Conservation (phyloP, 2,888 invertebrate species). For the Chymomyza amoena region DNA sequence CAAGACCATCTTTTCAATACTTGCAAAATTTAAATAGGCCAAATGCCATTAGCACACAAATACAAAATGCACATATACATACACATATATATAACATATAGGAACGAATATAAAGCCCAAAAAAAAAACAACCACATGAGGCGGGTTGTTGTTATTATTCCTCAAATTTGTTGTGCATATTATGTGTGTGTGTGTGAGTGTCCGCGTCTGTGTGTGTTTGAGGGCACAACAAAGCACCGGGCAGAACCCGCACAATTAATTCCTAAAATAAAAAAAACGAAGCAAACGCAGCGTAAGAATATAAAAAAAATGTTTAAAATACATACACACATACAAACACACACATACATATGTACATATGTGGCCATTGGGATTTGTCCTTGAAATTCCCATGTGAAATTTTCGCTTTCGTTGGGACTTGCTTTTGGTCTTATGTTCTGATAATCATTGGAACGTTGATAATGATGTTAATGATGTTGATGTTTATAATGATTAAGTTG, state of each 20-base stretch:
- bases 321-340: too few relatives aligned
- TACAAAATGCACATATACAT: background rate
- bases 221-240: background rate
- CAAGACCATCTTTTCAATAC: constrained; percentile 37
- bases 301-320: constrained; percentile 10
- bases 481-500: constrained; percentile 16
- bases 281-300: constrained; percentile 1
- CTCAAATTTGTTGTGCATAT: background rate
- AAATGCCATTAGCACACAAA: constrained; percentile 74
- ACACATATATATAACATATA: background rate
- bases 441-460: background rate
- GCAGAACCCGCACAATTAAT: constrained; percentile 67
- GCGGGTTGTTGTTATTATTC: constrained; percentile 30
- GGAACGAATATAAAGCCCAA: background rate
- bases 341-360: too few relatives aligned
- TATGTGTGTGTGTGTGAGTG: constrained; percentile 19
- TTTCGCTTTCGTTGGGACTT: constrained; percentile 34
- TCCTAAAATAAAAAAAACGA: constrained; percentile 33
- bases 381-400: constrained; percentile 67
- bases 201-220: constrained; percentile 21
- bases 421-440: background rate
- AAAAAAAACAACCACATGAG: constrained; percentile 4
- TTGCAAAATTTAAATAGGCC: constrained; percentile 76
- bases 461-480: constrained; percentile 4
- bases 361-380: constrained; percentile 53